These are phyloP conservation scores for Ictalurus punctatus DNA, from an alignment of 2,113 vertebrate genomes.

Conservation along the genomic window DNA sequence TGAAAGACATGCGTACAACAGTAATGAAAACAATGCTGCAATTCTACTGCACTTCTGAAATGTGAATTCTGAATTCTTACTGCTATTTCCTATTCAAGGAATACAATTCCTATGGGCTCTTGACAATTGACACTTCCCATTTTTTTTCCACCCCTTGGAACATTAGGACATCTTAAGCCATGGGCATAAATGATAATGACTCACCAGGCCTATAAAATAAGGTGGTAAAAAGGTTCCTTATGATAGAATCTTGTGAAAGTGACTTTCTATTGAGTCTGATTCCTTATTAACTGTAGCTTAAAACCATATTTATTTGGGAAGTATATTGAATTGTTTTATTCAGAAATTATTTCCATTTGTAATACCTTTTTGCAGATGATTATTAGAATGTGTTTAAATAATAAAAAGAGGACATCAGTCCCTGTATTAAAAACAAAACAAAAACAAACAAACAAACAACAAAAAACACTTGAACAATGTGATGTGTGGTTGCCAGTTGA, in stretches of 20 bases:
- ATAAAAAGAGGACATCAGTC: too few species aligned
- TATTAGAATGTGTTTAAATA: too few species aligned
- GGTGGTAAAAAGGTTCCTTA: conserved; percentile 13
- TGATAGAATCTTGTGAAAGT: conserved; percentile 61
- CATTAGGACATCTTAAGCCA: conserved; percentile 10
- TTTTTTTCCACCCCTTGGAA: not conserved
- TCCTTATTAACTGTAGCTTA: conserved; percentile 63
- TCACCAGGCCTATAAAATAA: conserved; percentile 47
- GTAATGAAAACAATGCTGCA: not conserved
- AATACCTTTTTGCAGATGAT: too few species aligned
- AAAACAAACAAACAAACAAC: too few species aligned
- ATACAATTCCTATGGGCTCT: not conserved
- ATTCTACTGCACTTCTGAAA: not conserved
- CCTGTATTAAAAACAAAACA: too few species aligned
- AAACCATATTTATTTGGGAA: conserved; percentile 59
- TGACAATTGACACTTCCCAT: not conserved
- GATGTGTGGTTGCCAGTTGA: too few species aligned
- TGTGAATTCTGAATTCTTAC: not conserved
- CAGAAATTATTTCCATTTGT: too few species aligned
- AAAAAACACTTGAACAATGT: too few species aligned
- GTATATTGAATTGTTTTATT: too few species aligned
- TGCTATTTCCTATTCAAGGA: not conserved
- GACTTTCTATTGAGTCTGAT: conserved; percentile 58
- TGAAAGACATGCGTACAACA: not conserved
- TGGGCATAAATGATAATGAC: not conserved